Evolutionary conservation across 2,888 invertebrate species (phyloP), one percentile per base, ranked within the genome.

Genomic region (Drosophila stalkeri): DNA sequence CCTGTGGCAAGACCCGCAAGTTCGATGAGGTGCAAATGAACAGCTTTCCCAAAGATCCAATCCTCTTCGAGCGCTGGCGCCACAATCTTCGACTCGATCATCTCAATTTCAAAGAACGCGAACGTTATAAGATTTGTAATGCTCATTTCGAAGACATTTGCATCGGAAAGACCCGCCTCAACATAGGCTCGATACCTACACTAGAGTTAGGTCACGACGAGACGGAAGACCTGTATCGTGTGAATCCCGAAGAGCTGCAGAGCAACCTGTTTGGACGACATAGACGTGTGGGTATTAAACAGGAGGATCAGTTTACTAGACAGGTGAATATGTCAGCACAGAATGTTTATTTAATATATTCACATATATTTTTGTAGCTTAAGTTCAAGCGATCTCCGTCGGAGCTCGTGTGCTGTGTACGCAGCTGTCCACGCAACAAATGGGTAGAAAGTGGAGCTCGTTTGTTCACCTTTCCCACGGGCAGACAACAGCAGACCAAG

Each of bases 11-110:
- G 62, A 86, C 92, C 14, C 91, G 92, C 3, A 91, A 86, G 72
- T 91, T 82, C 43, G 91, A 91, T 62, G 91, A 91, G 27, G 92
- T 83, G 2, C 92, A 92, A 65, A 86, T 91, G 90, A 92, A 91
- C 56, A 92, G 92, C 64, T 91, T 91, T 35, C 91, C 91, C 39
- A 92, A 92, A 63, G 84, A 90, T 54, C 60, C 77, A 0, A 57
- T 66, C 8, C 62, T 83, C 7, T 91, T 91, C 51, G 71, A 86
- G 37, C 86, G 86, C 23, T 91, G 91, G 91, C 86, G 85, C 8
- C 92, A 91, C 61, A 91, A 91, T 67, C 77, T 91, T 0, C 90
- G 89, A 1, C 64, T 91, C 27, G 90, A 91, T 0, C 82, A 89
- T 52, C 72, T 92, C 0, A 76, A 80, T 33, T 92, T 91, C 41